A percentile compares a stretch with the other conserved stretches of the same genome.
Evolutionary conservation across 2,113 vertebrate genomes (phyloP).

Genomic region (Anoura caudifer): DNA sequence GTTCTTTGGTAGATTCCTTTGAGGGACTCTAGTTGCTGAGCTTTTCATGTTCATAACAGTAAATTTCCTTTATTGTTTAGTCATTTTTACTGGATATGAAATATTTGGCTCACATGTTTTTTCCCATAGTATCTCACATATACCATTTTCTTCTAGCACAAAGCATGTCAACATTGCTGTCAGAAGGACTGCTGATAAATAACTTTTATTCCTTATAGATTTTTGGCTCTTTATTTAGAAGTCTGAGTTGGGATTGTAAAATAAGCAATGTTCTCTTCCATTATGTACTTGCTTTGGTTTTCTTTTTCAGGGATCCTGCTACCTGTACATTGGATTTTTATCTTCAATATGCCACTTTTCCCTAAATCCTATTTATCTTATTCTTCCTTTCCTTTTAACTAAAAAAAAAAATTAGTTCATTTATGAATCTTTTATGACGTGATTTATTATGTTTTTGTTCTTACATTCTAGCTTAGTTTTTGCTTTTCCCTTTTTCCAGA

Average conservation of each 20-base stretch:
- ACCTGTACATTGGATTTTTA: not conserved
- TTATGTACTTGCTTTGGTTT: not conserved
- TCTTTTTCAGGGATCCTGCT: not conserved
- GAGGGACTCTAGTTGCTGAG: not conserved
- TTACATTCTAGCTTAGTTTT: not conserved
- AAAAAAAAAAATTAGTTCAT: not conserved
- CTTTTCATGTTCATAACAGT: not conserved
- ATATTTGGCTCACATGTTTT: not conserved
- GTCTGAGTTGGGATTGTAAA: not conserved
- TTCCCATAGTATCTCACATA: not conserved
- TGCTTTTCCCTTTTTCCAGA: not conserved
- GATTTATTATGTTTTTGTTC: not conserved
- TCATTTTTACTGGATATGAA: constrained; percentile 16
- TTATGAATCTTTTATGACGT: not conserved
- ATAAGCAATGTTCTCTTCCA: not conserved
- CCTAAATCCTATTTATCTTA: not conserved
- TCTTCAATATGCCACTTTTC: not conserved
- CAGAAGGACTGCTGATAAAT: not conserved
- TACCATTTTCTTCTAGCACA: not conserved
- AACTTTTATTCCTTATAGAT: not conserved
- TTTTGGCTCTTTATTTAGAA: not conserved
- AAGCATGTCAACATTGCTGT: not conserved
- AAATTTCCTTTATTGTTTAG: not conserved
- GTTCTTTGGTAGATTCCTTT: not conserved
- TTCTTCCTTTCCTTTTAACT: not conserved